Percentiles rank a stretch among this genome's conserved stretches.
phyloP scores from a whole-genome alignment of 2,113 vertebrate species.

The Neolamprologus ventralis region DNA sequence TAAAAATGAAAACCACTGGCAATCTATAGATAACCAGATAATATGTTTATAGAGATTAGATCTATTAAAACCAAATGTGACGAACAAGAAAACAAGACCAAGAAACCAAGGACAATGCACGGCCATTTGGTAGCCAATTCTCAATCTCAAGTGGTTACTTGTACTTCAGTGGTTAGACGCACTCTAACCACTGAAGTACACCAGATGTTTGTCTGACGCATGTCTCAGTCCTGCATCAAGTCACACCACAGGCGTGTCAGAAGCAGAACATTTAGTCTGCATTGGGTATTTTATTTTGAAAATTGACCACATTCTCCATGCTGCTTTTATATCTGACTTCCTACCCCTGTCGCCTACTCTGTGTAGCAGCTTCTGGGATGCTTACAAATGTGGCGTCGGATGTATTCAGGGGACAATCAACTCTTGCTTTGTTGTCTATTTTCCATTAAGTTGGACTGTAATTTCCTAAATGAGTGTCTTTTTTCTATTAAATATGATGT shows the following conservation, averaged over 20 bases:
- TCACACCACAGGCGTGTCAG: background rate
- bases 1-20: background rate
- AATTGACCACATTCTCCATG: background rate
- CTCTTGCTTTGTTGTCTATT: background rate
- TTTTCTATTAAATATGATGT: background rate
- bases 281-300: background rate
- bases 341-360: accelerated
- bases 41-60: background rate
- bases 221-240: background rate
- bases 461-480: background rate
- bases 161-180: background rate
- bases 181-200: background rate
- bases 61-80: background rate
- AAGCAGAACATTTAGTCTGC: background rate
- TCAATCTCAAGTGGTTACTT: background rate
- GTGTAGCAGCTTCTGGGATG: background rate
- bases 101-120: background rate
- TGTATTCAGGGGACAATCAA: background rate
- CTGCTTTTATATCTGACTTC: background rate
- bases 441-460: background rate
- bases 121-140: background rate
- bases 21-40: background rate
- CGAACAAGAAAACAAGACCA: background rate
- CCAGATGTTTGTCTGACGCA: background rate
- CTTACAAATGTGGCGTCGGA: background rate